Evolutionary conservation across 2,888 invertebrate genomes (phyloP).

Genomic region (Teleiodes luculella): DNA sequence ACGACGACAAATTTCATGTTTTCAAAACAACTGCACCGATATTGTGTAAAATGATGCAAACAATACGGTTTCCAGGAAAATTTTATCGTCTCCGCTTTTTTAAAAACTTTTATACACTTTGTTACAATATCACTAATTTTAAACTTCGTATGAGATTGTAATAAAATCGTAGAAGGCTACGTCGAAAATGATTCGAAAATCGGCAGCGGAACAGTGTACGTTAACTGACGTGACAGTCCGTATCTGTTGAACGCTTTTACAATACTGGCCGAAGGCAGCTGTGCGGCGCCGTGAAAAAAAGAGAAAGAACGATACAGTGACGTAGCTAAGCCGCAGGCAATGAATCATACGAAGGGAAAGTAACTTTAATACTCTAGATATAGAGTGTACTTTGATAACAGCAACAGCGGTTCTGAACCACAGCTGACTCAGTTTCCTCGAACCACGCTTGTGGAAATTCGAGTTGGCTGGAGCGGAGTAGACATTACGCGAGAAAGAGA

Average conservation of each 20-base stretch:
- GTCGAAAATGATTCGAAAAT: constrained; percentile 53
- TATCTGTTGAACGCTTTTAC: constrained; percentile 57
- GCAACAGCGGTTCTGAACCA: constrained; percentile 26
- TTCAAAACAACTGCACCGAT: constrained; percentile 58
- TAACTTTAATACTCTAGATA: constrained; percentile 32
- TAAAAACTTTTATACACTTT: constrained; percentile 18
- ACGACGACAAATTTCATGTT: constrained; percentile 58
- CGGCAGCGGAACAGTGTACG: constrained; percentile 46
- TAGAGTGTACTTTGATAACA: constrained; percentile 45
- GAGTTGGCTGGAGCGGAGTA: constrained; percentile 53
- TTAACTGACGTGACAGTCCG: constrained; percentile 52
- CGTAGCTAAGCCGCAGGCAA: constrained; percentile 36
- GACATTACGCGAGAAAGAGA: constrained; percentile 66
- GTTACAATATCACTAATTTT: constrained; percentile 30
- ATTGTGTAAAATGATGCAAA: constrained; percentile 39
- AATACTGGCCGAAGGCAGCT: constrained; percentile 70
- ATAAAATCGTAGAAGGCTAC: constrained; percentile 40
- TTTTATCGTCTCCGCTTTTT: constrained; percentile 14
- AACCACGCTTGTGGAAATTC: constrained; percentile 66
- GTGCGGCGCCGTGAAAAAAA: constrained; percentile 61
- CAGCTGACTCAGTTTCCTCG: constrained; percentile 71
- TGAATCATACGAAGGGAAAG: constrained; percentile 30
- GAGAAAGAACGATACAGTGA: constrained; percentile 68
- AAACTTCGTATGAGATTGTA: constrained; percentile 33
- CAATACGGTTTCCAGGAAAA: constrained; percentile 24